These are phyloP conservation scores for Watsonalla cultraria DNA, from an alignment of 2,888 invertebrate genomes.

Conservation along the genomic window DNA sequence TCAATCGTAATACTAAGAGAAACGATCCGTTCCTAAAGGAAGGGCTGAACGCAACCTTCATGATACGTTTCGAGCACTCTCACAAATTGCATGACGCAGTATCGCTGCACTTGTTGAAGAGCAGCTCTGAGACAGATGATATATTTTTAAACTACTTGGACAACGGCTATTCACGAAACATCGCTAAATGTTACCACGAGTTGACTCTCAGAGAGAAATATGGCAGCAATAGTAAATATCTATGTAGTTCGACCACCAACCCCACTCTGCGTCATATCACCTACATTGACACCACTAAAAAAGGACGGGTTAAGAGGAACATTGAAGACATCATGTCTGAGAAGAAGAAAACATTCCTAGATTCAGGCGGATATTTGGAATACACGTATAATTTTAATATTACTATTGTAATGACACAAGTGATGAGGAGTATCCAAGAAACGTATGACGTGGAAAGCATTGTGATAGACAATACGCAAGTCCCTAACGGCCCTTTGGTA, in stretches of 20 bases:
- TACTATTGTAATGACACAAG: constrained; percentile 28
- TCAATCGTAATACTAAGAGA: constrained; percentile 28
- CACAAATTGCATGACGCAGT: constrained; percentile 22
- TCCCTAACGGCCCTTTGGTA: constrained; percentile 13
- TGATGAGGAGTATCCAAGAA: constrained; percentile 30
- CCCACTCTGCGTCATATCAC: constrained; percentile 17
- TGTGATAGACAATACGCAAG: constrained; percentile 23
- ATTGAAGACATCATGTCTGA: constrained; percentile 10
- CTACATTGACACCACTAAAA: constrained; percentile 14
- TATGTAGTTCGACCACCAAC: constrained; percentile 22
- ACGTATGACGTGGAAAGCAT: constrained; percentile 22
- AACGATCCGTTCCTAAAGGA: constrained; percentile 27
- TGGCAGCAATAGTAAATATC: constrained; percentile 11
- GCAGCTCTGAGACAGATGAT: constrained; percentile 23
- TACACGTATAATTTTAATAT: constrained; percentile 14
- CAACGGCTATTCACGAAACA: constrained; percentile 16
- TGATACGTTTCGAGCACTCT: constrained; percentile 29
- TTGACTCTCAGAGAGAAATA: constrained; percentile 18
- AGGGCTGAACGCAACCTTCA: constrained; percentile 28
- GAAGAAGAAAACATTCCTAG: constrained; percentile 11
- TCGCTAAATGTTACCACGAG: constrained; percentile 26
- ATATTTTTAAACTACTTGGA: constrained; percentile 21
- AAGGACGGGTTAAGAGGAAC: neutral
- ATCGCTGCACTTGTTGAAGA: constrained; percentile 18
- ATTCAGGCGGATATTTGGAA: constrained; percentile 12